Evolutionary conservation across 2,113 vertebrate genomes (phyloP).

Genomic region (Spilogale gracilis): DNA sequence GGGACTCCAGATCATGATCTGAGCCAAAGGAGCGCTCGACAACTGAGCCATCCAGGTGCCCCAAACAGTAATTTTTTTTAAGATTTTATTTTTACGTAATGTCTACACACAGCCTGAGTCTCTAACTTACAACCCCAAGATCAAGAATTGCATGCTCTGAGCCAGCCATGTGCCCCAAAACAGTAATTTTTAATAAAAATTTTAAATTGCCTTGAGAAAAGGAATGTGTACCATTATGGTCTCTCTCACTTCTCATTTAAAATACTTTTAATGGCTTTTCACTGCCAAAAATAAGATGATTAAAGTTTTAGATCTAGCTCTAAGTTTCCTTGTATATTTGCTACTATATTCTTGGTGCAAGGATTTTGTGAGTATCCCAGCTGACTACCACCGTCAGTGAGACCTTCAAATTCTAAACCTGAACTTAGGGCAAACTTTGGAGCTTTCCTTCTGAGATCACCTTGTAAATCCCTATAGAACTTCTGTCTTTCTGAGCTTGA

Average conservation of each 20-base stretch:
- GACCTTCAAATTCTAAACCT: slow-evolving; percentile 11
- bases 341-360: not conserved
- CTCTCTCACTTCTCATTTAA: slow-evolving; percentile 16
- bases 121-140: no score
- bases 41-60: no score
- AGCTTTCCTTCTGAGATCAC: not conserved
- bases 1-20: no score
- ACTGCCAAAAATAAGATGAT: not conserved
- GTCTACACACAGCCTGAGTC: no score
- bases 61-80: no score
- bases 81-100: no score
- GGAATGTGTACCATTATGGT: not conserved
- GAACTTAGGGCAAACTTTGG: not conserved
- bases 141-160: not conserved
- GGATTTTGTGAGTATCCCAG: not conserved
- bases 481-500: not conserved
- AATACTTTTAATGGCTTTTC: slow-evolving; percentile 15
- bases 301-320: not conserved
- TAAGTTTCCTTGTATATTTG: not conserved
- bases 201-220: not conserved
- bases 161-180: not conserved
- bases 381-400: not conserved
- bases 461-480: not conserved
- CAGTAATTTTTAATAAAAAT: not conserved
- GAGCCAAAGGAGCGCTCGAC: no score